A percentile compares a stretch with the other conserved stretches of the same genome.
Conservation (phyloP, 2,113 vertebrate genomes). For the Oryzias celebensis region DNA sequence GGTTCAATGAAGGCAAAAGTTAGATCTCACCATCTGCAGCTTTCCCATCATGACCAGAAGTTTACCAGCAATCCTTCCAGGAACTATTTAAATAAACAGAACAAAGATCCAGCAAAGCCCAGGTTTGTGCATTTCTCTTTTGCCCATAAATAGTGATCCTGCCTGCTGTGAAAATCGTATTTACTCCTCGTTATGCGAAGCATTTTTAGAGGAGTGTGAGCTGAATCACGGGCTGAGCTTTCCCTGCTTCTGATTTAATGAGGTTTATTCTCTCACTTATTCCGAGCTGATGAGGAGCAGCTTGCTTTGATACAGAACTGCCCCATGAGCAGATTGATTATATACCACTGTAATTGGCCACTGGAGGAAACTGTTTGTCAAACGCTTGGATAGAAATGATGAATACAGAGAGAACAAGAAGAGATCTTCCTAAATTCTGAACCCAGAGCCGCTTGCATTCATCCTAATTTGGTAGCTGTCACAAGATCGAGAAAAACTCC, state of each 20-base stretch:
- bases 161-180: slow-evolving; percentile 37
- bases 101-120: slow-evolving; percentile 72
- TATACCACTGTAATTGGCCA: slow-evolving; percentile 38
- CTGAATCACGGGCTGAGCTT: not conserved
- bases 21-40: slow-evolving; percentile 56
- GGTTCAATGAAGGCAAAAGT: too few species aligned
- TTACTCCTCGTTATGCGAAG: not conserved
- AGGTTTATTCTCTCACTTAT: not conserved
- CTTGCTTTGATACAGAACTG: slow-evolving; percentile 14
- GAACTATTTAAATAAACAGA: slow-evolving; percentile 64
- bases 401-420: slow-evolving; percentile 14
- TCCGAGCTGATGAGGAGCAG: slow-evolving; percentile 1
- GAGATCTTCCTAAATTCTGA: slow-evolving; percentile 10
- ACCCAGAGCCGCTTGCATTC: slow-evolving; percentile 5
- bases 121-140: slow-evolving; percentile 71
- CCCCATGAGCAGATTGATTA: slow-evolving; percentile 19
- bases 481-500: slow-evolving; percentile 1
- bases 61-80: slow-evolving; percentile 75
- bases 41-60: slow-evolving; percentile 72
- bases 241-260: not conserved
- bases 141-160: slow-evolving; percentile 56
- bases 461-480: slow-evolving; percentile 28
- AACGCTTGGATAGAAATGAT: slow-evolving; percentile 24
- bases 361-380: slow-evolving; percentile 26
- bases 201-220: not conserved